Evolutionary conservation across 2,888 invertebrate genomes (phyloP).

Genomic region (Habrosyne pyritoides): DNA sequence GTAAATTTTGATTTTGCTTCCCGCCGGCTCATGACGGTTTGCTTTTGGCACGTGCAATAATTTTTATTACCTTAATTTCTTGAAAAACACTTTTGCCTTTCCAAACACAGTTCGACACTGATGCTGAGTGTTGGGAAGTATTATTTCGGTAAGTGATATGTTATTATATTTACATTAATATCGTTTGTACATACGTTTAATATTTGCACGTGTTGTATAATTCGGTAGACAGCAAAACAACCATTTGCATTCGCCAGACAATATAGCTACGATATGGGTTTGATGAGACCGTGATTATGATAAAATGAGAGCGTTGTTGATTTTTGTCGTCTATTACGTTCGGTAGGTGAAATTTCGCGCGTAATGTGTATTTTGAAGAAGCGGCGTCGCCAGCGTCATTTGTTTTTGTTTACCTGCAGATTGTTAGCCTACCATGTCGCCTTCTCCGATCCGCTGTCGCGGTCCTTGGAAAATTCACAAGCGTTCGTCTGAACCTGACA

Average conservation of each 20-base stretch:
- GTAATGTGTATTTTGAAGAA: constrained; percentile 15
- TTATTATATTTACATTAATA: constrained; percentile 30
- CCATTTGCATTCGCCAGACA: constrained; percentile 73
- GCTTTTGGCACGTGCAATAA: constrained; percentile 79
- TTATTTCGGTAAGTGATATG: constrained; percentile 69
- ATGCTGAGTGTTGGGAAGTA: constrained; percentile 73
- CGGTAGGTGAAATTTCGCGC: constrained; percentile 4
- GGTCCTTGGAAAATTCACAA: constrained; percentile 78
- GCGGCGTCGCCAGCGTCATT: constrained; percentile 58
- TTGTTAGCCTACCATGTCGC: constrained; percentile 73
- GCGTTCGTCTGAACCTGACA: constrained; percentile 84
- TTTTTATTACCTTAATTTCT: constrained; percentile 62
- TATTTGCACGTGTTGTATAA: constrained; percentile 75
- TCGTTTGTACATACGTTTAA: constrained; percentile 44
- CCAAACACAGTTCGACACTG: constrained; percentile 60
- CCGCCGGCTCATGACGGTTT: constrained; percentile 80
- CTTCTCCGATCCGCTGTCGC: constrained; percentile 76
- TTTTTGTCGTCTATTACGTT: constrained; percentile 10
- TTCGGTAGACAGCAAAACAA: constrained; percentile 74
- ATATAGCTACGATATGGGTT: constrained; percentile 79
- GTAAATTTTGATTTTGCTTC: constrained; percentile 73
- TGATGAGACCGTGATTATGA: constrained; percentile 23
- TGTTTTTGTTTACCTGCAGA: constrained; percentile 82
- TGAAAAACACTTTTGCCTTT: constrained; percentile 52
- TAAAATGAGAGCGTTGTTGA: constrained; percentile 5